phyloP scores from a whole-genome alignment of 2,113 vertebrate genomes.

The Cercopithecus mona region DNA sequence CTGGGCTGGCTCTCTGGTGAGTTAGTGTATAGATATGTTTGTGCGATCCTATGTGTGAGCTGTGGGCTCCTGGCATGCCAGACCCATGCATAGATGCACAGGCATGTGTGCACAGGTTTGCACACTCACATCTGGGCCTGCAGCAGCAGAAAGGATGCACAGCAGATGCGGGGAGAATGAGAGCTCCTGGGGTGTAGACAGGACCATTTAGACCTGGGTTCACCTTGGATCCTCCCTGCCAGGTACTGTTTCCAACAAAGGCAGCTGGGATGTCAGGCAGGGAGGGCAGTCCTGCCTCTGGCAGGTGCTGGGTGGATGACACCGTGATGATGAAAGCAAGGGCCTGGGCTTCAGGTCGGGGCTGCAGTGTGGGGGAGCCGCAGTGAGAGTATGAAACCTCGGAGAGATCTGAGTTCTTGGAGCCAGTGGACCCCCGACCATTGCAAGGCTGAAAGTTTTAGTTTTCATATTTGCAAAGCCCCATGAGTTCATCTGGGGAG shows the following conservation, averaged over 20 bases:
- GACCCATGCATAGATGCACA: background rate
- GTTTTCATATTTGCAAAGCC: conserved; percentile 39
- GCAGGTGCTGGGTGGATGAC: background rate
- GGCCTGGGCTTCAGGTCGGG: background rate
- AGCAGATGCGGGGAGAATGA: background rate
- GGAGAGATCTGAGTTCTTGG: background rate
- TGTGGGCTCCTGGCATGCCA: background rate
- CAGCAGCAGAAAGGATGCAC: background rate
- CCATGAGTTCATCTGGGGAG: conserved; percentile 45
- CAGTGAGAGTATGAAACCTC: background rate
- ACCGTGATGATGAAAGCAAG: background rate
- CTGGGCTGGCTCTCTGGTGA: background rate
- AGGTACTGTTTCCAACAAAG: background rate
- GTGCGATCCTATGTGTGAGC: background rate
- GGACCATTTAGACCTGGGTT: background rate
- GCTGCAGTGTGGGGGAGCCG: no score
- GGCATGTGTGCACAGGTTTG: background rate
- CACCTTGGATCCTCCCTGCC: background rate
- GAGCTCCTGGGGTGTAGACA: background rate
- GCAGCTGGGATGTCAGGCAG: background rate
- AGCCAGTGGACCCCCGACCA: background rate
- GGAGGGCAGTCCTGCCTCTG: background rate
- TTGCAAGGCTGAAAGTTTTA: background rate
- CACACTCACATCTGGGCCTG: fast-evolving
- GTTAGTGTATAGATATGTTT: no score